phyloP scores from a whole-genome alignment of 2,113 vertebrate genomes.

The Mirounga angustirostris region DNA sequence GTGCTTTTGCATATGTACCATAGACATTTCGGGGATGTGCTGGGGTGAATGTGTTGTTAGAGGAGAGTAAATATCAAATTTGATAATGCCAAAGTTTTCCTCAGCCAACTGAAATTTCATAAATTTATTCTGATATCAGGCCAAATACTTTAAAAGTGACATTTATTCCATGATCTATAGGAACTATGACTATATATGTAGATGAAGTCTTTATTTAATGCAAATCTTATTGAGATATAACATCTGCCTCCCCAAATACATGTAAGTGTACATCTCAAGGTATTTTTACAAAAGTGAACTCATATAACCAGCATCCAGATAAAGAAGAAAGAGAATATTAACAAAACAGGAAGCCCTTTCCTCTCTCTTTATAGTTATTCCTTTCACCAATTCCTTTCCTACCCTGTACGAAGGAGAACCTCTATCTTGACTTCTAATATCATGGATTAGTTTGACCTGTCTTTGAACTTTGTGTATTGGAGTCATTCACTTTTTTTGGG shows the following conservation, averaged over 20 bases:
- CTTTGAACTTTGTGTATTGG: background rate
- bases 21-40: background rate
- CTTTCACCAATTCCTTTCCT: fast-evolving
- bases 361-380: background rate
- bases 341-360: background rate
- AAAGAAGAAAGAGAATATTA: background rate
- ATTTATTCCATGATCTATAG: background rate
- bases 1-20: background rate
- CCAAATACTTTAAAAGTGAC: background rate
- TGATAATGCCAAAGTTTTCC: background rate
- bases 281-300: background rate
- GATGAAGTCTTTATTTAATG: background rate
- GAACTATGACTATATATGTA: background rate
- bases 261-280: background rate
- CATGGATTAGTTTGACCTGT: background rate
- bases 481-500: background rate
- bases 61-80: background rate
- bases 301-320: background rate
- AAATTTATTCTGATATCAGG: background rate
- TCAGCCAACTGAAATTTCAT: background rate
- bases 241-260: background rate
- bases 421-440: background rate
- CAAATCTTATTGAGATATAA: background rate
- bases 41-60: background rate
- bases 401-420: background rate